phyloP scores from a whole-genome alignment of 1,140 invertebrate genomes.

The Cydia splendana region DNA sequence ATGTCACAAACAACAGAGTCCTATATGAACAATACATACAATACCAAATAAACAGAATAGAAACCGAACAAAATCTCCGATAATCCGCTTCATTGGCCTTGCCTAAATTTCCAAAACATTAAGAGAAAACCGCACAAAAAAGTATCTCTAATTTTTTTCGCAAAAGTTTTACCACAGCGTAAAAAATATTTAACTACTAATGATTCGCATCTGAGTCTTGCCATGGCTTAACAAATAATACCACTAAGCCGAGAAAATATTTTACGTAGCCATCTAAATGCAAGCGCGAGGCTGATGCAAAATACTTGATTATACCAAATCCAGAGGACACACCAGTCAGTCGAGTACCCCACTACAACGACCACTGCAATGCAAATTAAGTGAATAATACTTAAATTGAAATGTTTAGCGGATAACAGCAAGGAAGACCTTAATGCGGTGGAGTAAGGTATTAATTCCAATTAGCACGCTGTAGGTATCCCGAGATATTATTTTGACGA shows the following conservation, averaged over 20 bases:
- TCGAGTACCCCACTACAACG: slow-evolving; percentile 38
- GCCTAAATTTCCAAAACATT: not conserved
- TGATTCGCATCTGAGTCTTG: not conserved
- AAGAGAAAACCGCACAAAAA: not conserved
- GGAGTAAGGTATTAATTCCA: not conserved
- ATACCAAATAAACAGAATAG: too few relatives aligned
- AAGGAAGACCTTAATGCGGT: slow-evolving; percentile 4
- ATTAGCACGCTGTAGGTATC: slow-evolving; percentile 31
- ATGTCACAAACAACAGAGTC: too few relatives aligned
- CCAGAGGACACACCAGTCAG: slow-evolving; percentile 34
- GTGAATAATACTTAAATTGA: slow-evolving; percentile 52
- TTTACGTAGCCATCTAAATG: slow-evolving; percentile 11
- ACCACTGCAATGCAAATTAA: slow-evolving; percentile 51
- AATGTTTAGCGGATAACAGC: slow-evolving; percentile 37
- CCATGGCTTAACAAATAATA: slow-evolving; percentile 3
- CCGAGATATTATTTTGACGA: slow-evolving; percentile 51
- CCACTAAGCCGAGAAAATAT: slow-evolving; percentile 19
- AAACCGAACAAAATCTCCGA: too few relatives aligned
- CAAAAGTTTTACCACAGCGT: not conserved
- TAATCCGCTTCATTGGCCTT: not conserved
- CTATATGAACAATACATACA: too few relatives aligned
- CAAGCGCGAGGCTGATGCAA: slow-evolving; percentile 33
- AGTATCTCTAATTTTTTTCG: not conserved
- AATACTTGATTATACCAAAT: slow-evolving; percentile 43
- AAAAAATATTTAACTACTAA: not conserved